Conservation (phyloP, 2,113 vertebrate species). For the Caranx melampygus region DNA sequence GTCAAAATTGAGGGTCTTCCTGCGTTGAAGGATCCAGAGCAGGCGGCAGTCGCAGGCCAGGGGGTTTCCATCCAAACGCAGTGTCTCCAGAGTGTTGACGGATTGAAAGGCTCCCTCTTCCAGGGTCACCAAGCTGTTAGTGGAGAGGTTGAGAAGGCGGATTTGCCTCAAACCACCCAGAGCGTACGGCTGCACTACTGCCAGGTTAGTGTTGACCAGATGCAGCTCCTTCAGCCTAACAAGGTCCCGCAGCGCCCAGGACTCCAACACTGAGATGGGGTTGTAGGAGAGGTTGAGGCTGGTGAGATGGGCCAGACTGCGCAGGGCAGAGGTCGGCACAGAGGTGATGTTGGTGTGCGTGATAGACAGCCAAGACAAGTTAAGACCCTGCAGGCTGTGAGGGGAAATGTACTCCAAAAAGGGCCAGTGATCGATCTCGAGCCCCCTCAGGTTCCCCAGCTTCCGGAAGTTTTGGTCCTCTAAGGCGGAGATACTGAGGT, state of each 20-base stretch:
- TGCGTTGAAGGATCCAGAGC: slow-evolving; percentile 95
- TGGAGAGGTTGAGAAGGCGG: slow-evolving; percentile 93
- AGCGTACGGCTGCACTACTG: slow-evolving; percentile 89
- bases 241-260: slow-evolving; percentile 92
- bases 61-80: slow-evolving; percentile 94
- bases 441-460: slow-evolving; percentile 87
- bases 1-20: slow-evolving; percentile 95
- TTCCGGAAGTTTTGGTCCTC: slow-evolving; percentile 95
- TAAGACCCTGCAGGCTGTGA: slow-evolving; percentile 92
- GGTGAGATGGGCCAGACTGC: slow-evolving; percentile 91
- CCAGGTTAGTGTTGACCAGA: slow-evolving; percentile 90
- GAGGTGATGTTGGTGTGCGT: slow-evolving; percentile 96
- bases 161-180: slow-evolving; percentile 93
- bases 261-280: slow-evolving; percentile 92
- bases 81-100: slow-evolving; percentile 92
- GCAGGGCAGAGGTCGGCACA: slow-evolving; percentile 91
- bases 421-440: slow-evolving; percentile 96
- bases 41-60: slow-evolving; percentile 96
- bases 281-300: slow-evolving; percentile 96
- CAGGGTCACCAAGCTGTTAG: slow-evolving; percentile 91
- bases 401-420: slow-evolving; percentile 92
- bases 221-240: slow-evolving; percentile 95
- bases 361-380: slow-evolving; percentile 94
- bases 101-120: slow-evolving; percentile 96
- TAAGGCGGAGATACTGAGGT: slow-evolving; percentile 89